Conservation (phyloP, 2,888 invertebrate genomes). For the Eurytoma adleriae region DNA sequence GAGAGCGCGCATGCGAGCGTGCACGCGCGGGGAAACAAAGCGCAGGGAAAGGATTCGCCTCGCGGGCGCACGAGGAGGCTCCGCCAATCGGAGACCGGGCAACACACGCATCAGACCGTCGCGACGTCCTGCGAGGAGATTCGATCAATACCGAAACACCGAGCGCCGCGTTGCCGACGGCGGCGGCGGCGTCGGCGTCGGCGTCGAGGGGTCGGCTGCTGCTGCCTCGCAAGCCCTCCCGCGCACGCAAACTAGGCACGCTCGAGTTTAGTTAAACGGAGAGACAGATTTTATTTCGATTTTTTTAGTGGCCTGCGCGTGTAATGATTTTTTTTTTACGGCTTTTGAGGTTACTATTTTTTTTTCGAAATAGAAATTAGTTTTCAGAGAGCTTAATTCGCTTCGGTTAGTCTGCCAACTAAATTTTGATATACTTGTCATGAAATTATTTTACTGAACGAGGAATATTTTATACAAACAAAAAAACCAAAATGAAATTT, state of each 20-base stretch:
- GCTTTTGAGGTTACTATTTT: too few relatives aligned
- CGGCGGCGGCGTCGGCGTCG: neutral
- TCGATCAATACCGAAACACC: slow-evolving; percentile 62
- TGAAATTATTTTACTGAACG: too few relatives aligned
- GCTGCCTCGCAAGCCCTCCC: neutral
- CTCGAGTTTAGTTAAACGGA: neutral
- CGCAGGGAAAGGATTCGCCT: slow-evolving; percentile 44
- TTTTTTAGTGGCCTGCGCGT: neutral
- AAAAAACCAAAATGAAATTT: neutral
- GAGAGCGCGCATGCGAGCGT: neutral
- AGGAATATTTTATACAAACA: neutral
- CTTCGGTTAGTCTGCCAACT: too few relatives aligned
- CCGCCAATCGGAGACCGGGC: slow-evolving; percentile 34
- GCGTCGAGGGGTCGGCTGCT: slow-evolving; percentile 30
- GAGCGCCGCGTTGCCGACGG: neutral
- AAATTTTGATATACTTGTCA: too few relatives aligned
- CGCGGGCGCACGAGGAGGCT: slow-evolving; percentile 11
- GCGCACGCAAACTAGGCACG: neutral
- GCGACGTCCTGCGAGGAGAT: slow-evolving; percentile 58
- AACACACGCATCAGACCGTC: slow-evolving; percentile 49
- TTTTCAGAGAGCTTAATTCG: too few relatives aligned
- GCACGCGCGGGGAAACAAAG: slow-evolving; percentile 11
- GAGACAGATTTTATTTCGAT: neutral
- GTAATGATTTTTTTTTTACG: neutral
- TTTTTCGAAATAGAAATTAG: neutral